Base-by-base conservation (phyloP, 2,888 invertebrate species). In the Callyntrura guangdongensis region DNA sequence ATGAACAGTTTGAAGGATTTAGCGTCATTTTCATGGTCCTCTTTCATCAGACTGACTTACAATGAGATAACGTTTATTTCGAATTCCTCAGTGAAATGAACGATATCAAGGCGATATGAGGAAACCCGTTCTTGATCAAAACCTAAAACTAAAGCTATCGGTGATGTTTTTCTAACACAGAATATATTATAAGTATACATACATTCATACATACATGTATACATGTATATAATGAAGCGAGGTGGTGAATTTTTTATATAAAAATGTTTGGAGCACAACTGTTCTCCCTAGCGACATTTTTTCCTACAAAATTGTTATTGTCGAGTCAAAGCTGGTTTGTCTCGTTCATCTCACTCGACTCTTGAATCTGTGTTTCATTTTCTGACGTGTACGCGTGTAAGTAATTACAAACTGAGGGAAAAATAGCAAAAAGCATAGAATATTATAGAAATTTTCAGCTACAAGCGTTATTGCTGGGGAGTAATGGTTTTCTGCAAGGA, bases 281-380 rank as follows among this genome's bases (percentile, higher is more conserved):
- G 79, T 79, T 79, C 79, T 79, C 79, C 79, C 79, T 22, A 20
- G 79, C 56, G 79, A 17, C 25, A 14, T 22, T 20, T 79, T 79
- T 79, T 56, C 14, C 45, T 79, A 27, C 45, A 56, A 56, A 79
- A 56, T 25, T 77, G 27, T n/a, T 14, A 77, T 53, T 56, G 79
- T 79, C 79, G 56, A 56, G 56, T 79, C 79, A 59, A 79, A 64
- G 64, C 64, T 12, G 64, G 64, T 64, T 64, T 64, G 25, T 64
- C 27, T 64, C 27, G 11, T 27, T 64, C 64, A 27, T 9, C 64
- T 64, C 64, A 25, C 64, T 3, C 53, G 11, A 14, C 53, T 53
- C 11, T 14, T 53, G 53, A 53, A 27, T 11, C 20, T 25, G 64
- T 64, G 25, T 11, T 64, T 64, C 27, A 27, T 64, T 64, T 64